Percentiles rank a stretch among this genome's conserved stretches.
These are phyloP conservation scores for Microtus ochrogaster DNA, from an alignment of 2,113 vertebrate species.

Conservation along the genomic window DNA sequence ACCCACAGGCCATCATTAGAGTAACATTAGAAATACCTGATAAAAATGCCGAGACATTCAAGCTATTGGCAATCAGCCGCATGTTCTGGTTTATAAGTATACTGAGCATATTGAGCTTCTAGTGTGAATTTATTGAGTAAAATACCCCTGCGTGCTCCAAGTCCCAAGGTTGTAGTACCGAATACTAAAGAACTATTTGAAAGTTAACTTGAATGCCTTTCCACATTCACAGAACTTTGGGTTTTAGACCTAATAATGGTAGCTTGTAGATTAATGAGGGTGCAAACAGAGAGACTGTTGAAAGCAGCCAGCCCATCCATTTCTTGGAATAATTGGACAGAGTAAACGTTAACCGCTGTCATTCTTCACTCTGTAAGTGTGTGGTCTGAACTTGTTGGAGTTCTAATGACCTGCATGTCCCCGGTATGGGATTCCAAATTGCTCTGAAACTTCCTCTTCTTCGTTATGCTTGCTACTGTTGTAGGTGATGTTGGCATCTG, in stretches of 20 bases:
- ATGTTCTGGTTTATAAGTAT: background rate
- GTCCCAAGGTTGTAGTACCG: background rate
- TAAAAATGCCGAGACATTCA: background rate
- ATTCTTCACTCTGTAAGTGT: background rate
- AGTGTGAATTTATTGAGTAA: background rate
- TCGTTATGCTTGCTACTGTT: background rate
- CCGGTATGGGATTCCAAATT: background rate
- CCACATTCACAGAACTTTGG: background rate
- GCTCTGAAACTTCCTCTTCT: background rate
- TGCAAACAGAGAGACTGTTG: background rate
- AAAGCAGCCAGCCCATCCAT: background rate
- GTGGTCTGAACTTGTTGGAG: background rate
- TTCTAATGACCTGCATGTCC: background rate
- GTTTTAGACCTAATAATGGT: background rate
- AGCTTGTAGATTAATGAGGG: background rate
- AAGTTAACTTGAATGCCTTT: conserved; percentile 19
- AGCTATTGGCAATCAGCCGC: background rate
- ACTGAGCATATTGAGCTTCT: background rate
- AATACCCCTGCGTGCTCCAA: background rate
- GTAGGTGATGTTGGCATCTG: background rate
- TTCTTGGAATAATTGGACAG: background rate
- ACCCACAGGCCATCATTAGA: background rate
- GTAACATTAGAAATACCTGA: background rate
- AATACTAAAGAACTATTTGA: background rate
- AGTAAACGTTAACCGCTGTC: fast-evolving